Conservation (phyloP, 2,113 vertebrate species). For the Periophthalmus modestus region DNA sequence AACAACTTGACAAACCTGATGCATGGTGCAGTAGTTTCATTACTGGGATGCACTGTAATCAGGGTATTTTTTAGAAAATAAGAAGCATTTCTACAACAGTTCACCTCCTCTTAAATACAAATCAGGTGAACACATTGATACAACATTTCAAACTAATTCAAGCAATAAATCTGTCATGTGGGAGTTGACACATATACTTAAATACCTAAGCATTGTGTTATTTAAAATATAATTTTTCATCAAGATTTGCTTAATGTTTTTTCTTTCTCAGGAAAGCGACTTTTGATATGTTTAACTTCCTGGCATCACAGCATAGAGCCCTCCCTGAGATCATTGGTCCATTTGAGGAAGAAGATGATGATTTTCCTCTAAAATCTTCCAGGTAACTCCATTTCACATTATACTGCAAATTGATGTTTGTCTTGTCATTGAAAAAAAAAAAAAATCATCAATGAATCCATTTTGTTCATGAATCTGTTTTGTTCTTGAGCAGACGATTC, state of each 20-base stretch:
- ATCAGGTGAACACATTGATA: too few species aligned
- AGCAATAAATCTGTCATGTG: too few species aligned
- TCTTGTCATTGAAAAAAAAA: neutral
- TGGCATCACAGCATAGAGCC: constrained; percentile 88
- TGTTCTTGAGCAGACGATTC: constrained; percentile 77
- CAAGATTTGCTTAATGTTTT: neutral
- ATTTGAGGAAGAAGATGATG: constrained; percentile 89
- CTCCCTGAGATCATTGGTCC: constrained; percentile 78
- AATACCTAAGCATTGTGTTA: too few species aligned
- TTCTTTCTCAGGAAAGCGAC: constrained; percentile 82
- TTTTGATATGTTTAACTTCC: constrained; percentile 94
- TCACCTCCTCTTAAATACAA: too few species aligned
- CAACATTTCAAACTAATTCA: too few species aligned
- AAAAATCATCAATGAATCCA: neutral
- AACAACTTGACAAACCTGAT: neutral
- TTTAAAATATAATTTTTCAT: too few species aligned
- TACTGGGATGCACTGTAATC: too few species aligned
- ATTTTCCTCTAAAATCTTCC: constrained; percentile 87
- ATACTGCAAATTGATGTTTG: too few species aligned
- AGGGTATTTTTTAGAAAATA: too few species aligned
- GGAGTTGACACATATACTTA: too few species aligned
- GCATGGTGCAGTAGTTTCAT: too few species aligned
- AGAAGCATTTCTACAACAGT: too few species aligned
- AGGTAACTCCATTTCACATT: constrained; percentile 67
- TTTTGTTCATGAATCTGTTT: neutral